Evolutionary conservation across 2,113 vertebrate genomes (phyloP).

Genomic region (Chloroceryle aenea): DNA sequence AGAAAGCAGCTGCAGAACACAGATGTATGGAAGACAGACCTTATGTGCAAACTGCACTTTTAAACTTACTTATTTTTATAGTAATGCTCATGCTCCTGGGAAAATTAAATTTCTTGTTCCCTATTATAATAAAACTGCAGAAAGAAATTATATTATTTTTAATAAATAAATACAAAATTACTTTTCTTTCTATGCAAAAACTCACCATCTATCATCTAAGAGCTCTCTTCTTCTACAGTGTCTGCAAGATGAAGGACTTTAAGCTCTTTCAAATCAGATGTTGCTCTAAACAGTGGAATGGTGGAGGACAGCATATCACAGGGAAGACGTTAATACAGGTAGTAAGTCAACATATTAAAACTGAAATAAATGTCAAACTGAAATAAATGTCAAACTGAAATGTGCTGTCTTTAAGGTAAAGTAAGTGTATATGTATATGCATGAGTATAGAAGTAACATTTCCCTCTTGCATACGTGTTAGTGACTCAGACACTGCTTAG

Average conservation of each 20-base stretch:
- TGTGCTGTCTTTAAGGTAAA: neutral
- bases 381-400: neutral
- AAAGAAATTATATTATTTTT: neutral
- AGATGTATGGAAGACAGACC: neutral
- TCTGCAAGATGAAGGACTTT: neutral
- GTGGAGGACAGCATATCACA: neutral
- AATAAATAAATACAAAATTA: neutral
- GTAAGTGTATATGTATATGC: neutral
- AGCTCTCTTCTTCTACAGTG: neutral
- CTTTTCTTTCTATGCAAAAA: neutral
- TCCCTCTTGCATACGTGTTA: neutral
- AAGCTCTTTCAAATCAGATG: neutral
- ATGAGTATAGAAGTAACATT: neutral
- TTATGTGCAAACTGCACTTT: neutral
- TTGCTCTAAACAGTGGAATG: neutral
- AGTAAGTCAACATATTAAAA: neutral
- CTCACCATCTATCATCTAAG: neutral
- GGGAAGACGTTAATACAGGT: neutral
- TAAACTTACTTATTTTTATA: neutral
- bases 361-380: neutral
- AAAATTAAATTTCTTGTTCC: neutral
- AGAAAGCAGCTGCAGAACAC: neutral
- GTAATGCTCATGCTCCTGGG: neutral
- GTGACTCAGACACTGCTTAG: neutral
- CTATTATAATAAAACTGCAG: neutral